Evolutionary conservation across 1,140 invertebrate species (phyloP).

Genomic region (Platyscapa corneri): DNA sequence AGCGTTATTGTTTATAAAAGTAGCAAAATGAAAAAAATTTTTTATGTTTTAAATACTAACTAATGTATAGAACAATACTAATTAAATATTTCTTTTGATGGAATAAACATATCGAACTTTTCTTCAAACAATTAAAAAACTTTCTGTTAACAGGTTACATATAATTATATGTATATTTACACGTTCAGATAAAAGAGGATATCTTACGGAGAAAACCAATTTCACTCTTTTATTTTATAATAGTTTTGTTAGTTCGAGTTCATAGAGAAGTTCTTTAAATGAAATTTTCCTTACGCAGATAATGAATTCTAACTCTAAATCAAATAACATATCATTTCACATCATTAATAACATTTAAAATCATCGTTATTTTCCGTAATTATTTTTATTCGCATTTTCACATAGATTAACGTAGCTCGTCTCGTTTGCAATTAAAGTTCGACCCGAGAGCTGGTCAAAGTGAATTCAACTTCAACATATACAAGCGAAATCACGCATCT

Average conservation of each 20-base stretch:
- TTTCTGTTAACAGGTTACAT: background rate
- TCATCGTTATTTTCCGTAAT: background rate
- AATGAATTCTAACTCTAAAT: too few species aligned
- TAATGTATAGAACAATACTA: background rate
- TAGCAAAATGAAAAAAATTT: background rate
- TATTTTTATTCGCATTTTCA: background rate
- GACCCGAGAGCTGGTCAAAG: background rate
- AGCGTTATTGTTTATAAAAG: background rate
- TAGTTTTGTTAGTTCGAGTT: too few species aligned
- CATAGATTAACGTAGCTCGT: background rate
- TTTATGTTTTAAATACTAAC: too few species aligned
- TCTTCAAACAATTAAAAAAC: background rate
- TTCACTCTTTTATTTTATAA: too few species aligned
- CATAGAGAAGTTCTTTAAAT: too few species aligned
- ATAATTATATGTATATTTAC: background rate
- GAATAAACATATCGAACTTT: background rate
- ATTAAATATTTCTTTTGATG: background rate
- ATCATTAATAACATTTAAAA: background rate
- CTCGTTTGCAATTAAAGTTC: background rate
- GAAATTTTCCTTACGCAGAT: too few species aligned
- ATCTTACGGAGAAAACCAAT: too few species aligned
- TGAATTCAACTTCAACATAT: background rate
- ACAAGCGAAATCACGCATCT: constrained; percentile 8
- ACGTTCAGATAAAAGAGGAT: too few species aligned
- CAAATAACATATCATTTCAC: background rate